A percentile compares a stretch with the other conserved stretches of the same genome.
Conservation (phyloP, 2,113 vertebrate genomes). For the Pedetes capensis region DNA sequence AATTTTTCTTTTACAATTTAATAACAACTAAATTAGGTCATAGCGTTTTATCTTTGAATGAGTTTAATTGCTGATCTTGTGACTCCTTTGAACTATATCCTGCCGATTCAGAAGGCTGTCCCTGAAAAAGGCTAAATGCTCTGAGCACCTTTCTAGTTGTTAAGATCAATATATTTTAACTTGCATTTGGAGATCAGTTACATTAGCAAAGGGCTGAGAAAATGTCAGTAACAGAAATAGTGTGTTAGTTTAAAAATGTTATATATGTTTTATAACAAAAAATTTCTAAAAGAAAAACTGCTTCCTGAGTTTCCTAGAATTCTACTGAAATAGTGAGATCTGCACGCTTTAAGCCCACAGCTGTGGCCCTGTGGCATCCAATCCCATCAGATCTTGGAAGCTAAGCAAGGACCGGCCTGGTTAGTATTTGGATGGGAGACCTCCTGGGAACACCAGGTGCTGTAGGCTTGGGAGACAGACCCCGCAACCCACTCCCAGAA, state of each 20-base stretch:
- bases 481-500: too few species aligned
- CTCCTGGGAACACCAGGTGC: too few species aligned
- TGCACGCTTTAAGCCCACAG: too few species aligned
- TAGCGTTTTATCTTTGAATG: background rate
- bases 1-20: background rate
- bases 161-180: background rate
- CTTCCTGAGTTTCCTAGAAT: background rate
- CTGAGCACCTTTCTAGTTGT: background rate
- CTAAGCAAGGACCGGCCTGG: too few species aligned
- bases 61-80: background rate
- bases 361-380: too few species aligned
- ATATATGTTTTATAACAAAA: background rate
- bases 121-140: background rate
- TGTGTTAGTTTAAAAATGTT: background rate
- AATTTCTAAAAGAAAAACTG: slow-evolving; percentile 7
- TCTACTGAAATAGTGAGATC: background rate
- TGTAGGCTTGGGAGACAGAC: too few species aligned
- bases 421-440: too few species aligned
- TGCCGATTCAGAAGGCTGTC: background rate
- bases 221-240: background rate
- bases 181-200: background rate
- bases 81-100: background rate
- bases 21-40: background rate
- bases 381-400: too few species aligned
- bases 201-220: background rate